phyloP scores from a whole-genome alignment of 2,797 vertebrate genomes.

The Sebastes nivosus region DNA sequence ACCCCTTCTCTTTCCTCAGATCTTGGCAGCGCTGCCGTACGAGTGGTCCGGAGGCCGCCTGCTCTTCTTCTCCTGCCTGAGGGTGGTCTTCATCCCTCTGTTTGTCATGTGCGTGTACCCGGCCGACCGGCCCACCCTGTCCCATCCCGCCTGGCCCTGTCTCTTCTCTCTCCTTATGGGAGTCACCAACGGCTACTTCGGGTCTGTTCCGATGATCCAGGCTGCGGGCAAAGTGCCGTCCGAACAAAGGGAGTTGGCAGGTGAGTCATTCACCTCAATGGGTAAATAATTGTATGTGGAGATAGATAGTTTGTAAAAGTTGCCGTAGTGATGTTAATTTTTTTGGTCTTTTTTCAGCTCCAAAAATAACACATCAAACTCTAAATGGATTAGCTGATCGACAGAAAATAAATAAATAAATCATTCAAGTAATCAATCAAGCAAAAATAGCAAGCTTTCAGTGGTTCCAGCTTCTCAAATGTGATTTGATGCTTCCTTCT shows the following conservation, averaged over 20 bases:
- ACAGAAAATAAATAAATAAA: not conserved
- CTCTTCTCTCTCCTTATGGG: constrained; percentile 98
- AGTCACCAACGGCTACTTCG: constrained; percentile 95
- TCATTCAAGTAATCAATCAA: not conserved
- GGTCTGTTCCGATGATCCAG: constrained; percentile 98
- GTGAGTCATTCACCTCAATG: constrained; percentile 67
- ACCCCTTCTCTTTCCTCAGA: constrained; percentile 75
- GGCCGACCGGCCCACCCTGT: constrained; percentile 84
- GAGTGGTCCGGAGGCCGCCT: constrained; percentile 93
- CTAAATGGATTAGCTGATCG: not conserved
- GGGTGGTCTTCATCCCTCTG: constrained; percentile 95
- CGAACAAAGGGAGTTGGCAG: constrained; percentile 94
- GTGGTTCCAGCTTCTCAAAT: not conserved
- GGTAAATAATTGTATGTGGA: not conserved
- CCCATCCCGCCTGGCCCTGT: constrained; percentile 96
- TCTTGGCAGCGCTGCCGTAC: constrained; percentile 93
- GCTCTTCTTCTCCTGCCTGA: constrained; percentile 91
- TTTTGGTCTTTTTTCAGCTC: not conserved
- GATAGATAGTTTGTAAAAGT: too few relatives aligned
- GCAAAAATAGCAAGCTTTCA: too few relatives aligned
- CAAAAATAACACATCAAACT: not conserved
- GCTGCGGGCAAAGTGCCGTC: constrained; percentile 93
- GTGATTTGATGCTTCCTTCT: not conserved
- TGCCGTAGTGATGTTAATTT: not conserved
- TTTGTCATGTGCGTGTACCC: constrained; percentile 97